Evolutionary conservation across 1,140 invertebrate species (phyloP).

Genomic region (Homalodisca vitripennis): DNA sequence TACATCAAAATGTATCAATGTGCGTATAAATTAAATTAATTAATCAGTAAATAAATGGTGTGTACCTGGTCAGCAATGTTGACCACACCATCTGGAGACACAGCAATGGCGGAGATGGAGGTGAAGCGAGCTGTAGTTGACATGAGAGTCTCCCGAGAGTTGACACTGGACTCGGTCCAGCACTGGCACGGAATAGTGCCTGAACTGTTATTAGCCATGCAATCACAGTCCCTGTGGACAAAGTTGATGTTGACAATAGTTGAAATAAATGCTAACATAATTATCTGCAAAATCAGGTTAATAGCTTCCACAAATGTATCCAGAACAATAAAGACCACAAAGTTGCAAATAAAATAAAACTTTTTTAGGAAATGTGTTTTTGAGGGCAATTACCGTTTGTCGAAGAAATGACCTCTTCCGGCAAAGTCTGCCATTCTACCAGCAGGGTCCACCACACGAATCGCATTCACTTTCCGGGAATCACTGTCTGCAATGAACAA

Average conservation of each 20-base stretch:
- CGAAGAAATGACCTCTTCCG: slow-evolving; percentile 57
- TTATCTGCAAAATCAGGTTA: too few relatives aligned
- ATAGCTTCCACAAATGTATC: too few relatives aligned
- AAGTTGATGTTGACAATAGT: slow-evolving; percentile 19
- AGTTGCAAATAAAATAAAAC: too few relatives aligned
- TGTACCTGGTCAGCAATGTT: slow-evolving; percentile 94
- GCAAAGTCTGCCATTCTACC: slow-evolving; percentile 83
- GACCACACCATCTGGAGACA: slow-evolving; percentile 90
- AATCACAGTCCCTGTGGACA: slow-evolving; percentile 41
- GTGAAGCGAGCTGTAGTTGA: slow-evolving; percentile 89
- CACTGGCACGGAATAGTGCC: slow-evolving; percentile 46
- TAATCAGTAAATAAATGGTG: too few relatives aligned
- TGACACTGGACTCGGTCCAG: slow-evolving; percentile 36
- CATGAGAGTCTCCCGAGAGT: slow-evolving; percentile 66
- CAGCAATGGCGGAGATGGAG: slow-evolving; percentile 87
- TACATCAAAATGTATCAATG: too few relatives aligned
- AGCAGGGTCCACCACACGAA: slow-evolving; percentile 76
- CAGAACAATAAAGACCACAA: too few relatives aligned
- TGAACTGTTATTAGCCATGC: slow-evolving; percentile 39
- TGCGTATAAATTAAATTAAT: too few relatives aligned
- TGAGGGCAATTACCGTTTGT: slow-evolving; percentile 41
- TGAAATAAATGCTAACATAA: too few relatives aligned
- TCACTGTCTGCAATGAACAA: slow-evolving; percentile 93
- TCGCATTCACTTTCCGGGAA: slow-evolving; percentile 83
- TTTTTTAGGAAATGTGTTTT: too few relatives aligned